Evolutionary conservation across 2,888 invertebrate species (phyloP).

Genomic region (Troides oblongomaculatus): DNA sequence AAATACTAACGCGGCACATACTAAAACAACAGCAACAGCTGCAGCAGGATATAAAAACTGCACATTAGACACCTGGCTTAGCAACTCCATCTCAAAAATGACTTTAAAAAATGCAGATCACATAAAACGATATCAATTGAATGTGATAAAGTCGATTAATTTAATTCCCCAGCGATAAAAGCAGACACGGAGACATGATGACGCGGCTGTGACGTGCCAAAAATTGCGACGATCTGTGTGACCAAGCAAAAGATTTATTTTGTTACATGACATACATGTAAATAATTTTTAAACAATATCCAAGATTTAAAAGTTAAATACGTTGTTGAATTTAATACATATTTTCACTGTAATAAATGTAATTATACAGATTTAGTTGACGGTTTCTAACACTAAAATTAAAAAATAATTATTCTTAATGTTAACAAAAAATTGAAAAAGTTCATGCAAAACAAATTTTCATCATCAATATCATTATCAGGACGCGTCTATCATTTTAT

Average conservation of each 20-base stretch:
- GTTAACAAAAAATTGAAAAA: no score
- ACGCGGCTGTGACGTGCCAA: conserved; percentile 86
- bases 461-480: no score
- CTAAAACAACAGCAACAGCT: conserved; percentile 82
- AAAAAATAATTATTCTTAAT: no score
- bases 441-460: no score
- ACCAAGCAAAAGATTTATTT: conserved; percentile 9
- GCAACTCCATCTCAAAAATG: conserved; percentile 78
- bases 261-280: not conserved
- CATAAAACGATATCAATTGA: conserved; percentile 72
- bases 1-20: conserved; percentile 87
- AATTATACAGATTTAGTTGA: no score
- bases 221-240: conserved; percentile 45
- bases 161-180: conserved; percentile 77
- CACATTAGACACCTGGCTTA: conserved; percentile 79
- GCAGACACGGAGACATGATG: conserved; percentile 82
- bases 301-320: no score
- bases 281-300: not conserved
- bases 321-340: no score
- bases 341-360: no score
- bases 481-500: no score
- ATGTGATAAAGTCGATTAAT: conserved; percentile 74
- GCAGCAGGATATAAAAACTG: conserved; percentile 79
- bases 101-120: conserved; percentile 56
- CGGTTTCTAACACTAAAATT: no score